Percentiles rank a stretch among this genome's conserved stretches.
Conservation (phyloP, 2,888 invertebrate species). For the Noctua janthe region DNA sequence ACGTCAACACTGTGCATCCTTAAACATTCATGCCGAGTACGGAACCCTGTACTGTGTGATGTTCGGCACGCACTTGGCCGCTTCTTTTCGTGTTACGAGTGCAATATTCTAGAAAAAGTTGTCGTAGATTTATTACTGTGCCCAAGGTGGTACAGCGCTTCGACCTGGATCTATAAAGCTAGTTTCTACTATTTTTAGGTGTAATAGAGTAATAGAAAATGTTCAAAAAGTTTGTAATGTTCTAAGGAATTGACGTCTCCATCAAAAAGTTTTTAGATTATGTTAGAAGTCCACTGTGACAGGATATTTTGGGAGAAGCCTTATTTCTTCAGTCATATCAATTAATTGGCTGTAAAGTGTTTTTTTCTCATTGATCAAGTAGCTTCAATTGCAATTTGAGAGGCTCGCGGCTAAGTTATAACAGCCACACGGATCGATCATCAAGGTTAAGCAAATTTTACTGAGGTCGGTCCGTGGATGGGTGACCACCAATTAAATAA, state of each 20-base stretch:
- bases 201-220: constrained; percentile 2
- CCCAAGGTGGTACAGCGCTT: background rate
- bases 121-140: constrained; percentile 22
- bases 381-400: background rate
- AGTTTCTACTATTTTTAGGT: constrained; percentile 9
- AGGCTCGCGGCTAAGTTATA: background rate
- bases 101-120: constrained; percentile 18
- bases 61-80: background rate
- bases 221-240: background rate
- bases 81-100: background rate
- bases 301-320: background rate
- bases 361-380: background rate
- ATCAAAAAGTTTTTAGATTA: constrained; percentile 6
- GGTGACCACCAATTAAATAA: too few relatives aligned
- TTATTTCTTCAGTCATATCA: background rate
- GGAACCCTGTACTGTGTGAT: background rate
- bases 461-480: background rate
- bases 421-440: background rate
- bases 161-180: background rate
- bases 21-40: background rate
- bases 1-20: background rate
- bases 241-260: background rate
- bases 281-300: background rate
- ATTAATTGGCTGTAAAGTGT: background rate
- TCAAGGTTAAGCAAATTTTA: background rate